phyloP scores from a whole-genome alignment of 1,140 invertebrate genomes.

The Zaprionus tsacasi region DNA sequence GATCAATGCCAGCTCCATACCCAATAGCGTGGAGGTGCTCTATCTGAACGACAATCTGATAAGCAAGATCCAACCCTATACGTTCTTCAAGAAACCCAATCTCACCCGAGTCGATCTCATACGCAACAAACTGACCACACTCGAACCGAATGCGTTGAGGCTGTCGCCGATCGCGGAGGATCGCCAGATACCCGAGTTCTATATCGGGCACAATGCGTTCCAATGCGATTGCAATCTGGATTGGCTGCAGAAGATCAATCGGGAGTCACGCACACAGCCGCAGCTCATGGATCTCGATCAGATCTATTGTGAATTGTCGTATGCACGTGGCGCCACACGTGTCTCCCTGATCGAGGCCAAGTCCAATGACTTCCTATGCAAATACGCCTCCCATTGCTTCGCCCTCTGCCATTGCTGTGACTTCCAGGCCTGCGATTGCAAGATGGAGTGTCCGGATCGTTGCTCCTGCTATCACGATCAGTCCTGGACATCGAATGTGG shows the following conservation, averaged over 20 bases:
- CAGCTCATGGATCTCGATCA: constrained; percentile 94
- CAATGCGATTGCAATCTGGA: constrained; percentile 92
- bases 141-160: constrained; percentile 94
- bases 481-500: constrained; percentile 95
- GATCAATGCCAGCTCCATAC: constrained; percentile 93
- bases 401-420: constrained; percentile 96
- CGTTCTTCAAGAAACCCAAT: constrained; percentile 97
- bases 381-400: constrained; percentile 95
- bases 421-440: constrained; percentile 96
- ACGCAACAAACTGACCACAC: constrained; percentile 92
- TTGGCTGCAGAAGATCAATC: constrained; percentile 91
- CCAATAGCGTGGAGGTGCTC: constrained; percentile 93
- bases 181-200: constrained; percentile 94
- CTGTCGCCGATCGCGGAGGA: constrained; percentile 91
- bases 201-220: constrained; percentile 95
- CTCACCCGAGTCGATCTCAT: constrained; percentile 93
- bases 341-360: constrained; percentile 93
- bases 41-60: constrained; percentile 95
- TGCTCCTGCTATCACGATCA: constrained; percentile 97
- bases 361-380: constrained; percentile 95
- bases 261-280: constrained; percentile 92
- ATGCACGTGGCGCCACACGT: constrained; percentile 91
- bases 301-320: constrained; percentile 94
- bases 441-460: constrained; percentile 96
- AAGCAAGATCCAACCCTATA: constrained; percentile 94